A percentile compares a stretch with the other conserved stretches of the same genome.
Evolutionary conservation across 2,797 vertebrate species (phyloP).

Genomic region (Antennarius maculatus): DNA sequence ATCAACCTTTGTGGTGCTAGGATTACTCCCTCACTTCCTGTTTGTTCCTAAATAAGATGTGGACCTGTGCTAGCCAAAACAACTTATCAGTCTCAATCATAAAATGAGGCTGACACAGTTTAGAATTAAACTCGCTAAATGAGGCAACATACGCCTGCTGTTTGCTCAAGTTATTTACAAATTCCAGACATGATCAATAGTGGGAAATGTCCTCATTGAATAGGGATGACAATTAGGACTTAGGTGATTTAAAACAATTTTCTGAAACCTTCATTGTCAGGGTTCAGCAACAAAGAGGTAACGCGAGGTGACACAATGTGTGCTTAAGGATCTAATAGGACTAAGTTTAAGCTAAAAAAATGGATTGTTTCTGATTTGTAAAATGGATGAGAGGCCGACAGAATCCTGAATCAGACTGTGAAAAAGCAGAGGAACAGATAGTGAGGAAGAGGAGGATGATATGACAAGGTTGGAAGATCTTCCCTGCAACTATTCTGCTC

Average conservation of each 20-base stretch:
- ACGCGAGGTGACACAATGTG: conserved; percentile 11
- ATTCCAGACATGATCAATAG: conserved; percentile 62
- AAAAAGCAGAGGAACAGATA: conserved; percentile 55
- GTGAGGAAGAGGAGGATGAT: conserved; percentile 30
- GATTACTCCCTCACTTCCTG: conserved; percentile 57
- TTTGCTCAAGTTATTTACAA: conserved; percentile 57
- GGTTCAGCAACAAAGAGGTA: not conserved
- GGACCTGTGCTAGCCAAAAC: conserved; percentile 43
- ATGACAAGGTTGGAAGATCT: conserved; percentile 42
- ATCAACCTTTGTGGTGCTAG: conserved; percentile 22
- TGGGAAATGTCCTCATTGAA: conserved; percentile 51
- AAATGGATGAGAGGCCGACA: conserved; percentile 35
- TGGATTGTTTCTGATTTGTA: conserved; percentile 49
- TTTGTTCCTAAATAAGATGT: conserved; percentile 48
- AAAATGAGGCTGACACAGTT: conserved; percentile 41
- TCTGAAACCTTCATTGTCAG: not conserved
- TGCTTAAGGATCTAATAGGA: conserved; percentile 8
- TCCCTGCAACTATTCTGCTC: conserved; percentile 5
- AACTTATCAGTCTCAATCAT: conserved; percentile 56
- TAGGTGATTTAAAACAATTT: conserved; percentile 28
- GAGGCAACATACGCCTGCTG: conserved; percentile 23
- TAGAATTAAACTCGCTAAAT: conserved; percentile 15
- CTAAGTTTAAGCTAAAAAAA: conserved; percentile 23
- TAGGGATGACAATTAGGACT: conserved; percentile 44
- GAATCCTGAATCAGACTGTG: conserved; percentile 34